Base-by-base conservation (phyloP, 1,140 invertebrate species). In the Chironomus striatipennis region DNA sequence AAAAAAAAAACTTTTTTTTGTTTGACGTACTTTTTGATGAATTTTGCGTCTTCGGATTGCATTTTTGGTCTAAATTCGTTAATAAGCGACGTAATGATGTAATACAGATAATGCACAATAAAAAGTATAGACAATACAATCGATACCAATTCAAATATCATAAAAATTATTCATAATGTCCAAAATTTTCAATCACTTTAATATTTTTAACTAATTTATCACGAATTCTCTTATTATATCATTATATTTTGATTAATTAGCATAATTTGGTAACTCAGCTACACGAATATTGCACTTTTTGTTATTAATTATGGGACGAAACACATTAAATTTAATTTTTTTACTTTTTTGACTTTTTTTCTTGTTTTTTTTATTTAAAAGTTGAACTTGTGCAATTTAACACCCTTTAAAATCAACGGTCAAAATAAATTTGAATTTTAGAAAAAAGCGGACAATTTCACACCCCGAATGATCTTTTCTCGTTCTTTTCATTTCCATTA, bases 21-120 rank as follows among this genome's bases (percentile, higher is more conserved):
- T 75, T 34, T 34, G 24, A 83, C 81, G 84, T 80, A 87, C 86
- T 85, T 87, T 83, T 87, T 85, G 80, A 88, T 83, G 80, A 84
- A 88, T 79, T 86, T 87, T 74, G 87, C 87, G 80, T 87, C 86
- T 78, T 88, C 86, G 42, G 84, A 84, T 78, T 86, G 86, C 85
- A 87, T 86, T 80, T 67, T 42, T 18, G 12, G 42, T 17, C 43
- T 42, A 73, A 10, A 18, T 17, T 43, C 9, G 0, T 17, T 15
- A 18, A 20, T 20, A 9, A 70, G 65, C 17, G 65, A 70, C 9
- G 17, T 8, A 10, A 70, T 70, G 20, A 70, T 70, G 65, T 70
- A 70, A 20, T 70, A 70, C 18, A 70, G 65, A 17, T 70, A 70
- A 70, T 70, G 65, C 9, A 70, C 18, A 70, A 70, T 70, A 70